Evolutionary conservation across 2,113 vertebrate species (phyloP).

Genomic region (Oxyruncus cristatus): DNA sequence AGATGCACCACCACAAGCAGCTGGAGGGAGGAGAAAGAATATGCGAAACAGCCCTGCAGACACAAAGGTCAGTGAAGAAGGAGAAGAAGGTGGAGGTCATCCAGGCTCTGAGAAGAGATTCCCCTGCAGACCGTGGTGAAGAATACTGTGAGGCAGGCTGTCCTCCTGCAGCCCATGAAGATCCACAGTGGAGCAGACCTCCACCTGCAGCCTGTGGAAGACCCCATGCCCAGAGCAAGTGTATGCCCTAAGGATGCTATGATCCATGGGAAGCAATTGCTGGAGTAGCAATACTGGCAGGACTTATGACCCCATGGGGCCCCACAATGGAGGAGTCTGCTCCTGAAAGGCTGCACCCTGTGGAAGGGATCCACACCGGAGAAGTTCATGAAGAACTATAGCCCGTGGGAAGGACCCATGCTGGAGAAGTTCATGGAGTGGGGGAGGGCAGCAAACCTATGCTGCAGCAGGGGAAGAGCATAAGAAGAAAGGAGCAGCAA

Average conservation of each 20-base stretch:
- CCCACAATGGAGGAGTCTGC: not conserved
- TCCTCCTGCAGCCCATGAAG: not conserved
- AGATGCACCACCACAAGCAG: not conserved
- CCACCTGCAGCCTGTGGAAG: not conserved
- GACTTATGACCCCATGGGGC: rapidly evolving
- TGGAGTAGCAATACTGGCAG: not conserved
- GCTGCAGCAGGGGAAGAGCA: not conserved
- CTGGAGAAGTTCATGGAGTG: not conserved
- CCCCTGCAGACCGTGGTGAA: not conserved
- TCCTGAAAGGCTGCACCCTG: not conserved
- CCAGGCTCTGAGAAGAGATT: not conserved
- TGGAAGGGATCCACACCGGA: rapidly evolving
- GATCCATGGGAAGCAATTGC: rapidly evolving
- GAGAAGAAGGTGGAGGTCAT: not conserved
- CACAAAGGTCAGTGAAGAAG: not conserved
- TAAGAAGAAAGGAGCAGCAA: not conserved
- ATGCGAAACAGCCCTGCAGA: not conserved
- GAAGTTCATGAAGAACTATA: not conserved
- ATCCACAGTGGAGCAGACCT: not conserved
- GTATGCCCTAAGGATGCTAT: no score
- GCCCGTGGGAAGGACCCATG: not conserved
- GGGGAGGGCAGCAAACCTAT: rapidly evolving
- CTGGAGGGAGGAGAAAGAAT: not conserved
- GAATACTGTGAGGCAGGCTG: not conserved
- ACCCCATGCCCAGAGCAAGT: rapidly evolving